These are phyloP conservation scores for Neocrepidodera transversa DNA, from an alignment of 2,888 invertebrate species.

Conservation along the genomic window DNA sequence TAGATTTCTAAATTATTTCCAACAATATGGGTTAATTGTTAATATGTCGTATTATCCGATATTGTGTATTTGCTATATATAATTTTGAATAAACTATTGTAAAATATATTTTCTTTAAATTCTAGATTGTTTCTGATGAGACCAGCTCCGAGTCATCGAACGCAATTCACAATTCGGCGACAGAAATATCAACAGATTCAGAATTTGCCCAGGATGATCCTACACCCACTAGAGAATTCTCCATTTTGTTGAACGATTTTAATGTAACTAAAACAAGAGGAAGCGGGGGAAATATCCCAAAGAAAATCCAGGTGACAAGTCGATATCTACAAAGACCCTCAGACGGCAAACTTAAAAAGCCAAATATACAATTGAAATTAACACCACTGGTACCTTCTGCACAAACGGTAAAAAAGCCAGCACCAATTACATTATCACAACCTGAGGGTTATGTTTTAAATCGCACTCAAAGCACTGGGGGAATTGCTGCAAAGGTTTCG, in stretches of 20 bases:
- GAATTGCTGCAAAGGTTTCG: slow-evolving; percentile 86
- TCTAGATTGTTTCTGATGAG: slow-evolving; percentile 72
- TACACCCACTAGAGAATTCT: slow-evolving; percentile 75
- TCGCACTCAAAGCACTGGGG: slow-evolving; percentile 85
- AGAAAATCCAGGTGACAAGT: slow-evolving; percentile 69
- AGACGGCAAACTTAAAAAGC: slow-evolving; percentile 53
- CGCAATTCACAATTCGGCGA: slow-evolving; percentile 82
- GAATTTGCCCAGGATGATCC: slow-evolving; percentile 86
- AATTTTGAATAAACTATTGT: no score
- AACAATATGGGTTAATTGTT: no score
- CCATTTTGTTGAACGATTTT: slow-evolving; percentile 76
- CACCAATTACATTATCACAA: slow-evolving; percentile 54
- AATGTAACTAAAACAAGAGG: slow-evolving; percentile 65
- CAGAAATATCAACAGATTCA: slow-evolving; percentile 91
- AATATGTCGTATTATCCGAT: no score
- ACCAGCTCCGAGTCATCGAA: slow-evolving; percentile 71
- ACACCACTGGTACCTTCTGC: slow-evolving; percentile 56
- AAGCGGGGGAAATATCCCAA: slow-evolving; percentile 56
- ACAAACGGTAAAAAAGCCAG: slow-evolving; percentile 48
- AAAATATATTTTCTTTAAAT: no score
- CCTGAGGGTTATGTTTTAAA: slow-evolving; percentile 80
- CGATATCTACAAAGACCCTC: slow-evolving; percentile 61
- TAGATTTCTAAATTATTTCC: no score
- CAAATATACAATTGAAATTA: slow-evolving; percentile 58
- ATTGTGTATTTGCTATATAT: no score